phyloP scores from a whole-genome alignment of 2,113 vertebrate species.

The Ceyx cyanopectus region DNA sequence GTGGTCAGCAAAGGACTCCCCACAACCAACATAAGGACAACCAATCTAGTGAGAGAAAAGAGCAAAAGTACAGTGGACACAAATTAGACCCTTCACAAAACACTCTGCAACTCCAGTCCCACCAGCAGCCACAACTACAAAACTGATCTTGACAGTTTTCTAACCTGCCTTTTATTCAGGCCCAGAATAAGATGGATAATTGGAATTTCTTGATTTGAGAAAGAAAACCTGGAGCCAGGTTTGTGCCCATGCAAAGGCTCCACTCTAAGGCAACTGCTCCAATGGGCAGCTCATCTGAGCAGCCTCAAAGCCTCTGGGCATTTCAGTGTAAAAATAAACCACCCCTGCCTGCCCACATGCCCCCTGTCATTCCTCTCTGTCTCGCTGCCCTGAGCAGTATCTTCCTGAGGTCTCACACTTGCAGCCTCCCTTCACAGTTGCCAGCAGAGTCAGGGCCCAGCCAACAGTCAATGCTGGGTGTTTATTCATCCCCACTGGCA shows the following conservation, averaged over 20 bases:
- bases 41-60: constrained; percentile 77
- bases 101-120: background rate
- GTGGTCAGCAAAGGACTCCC: constrained; percentile 95
- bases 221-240: background rate
- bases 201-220: background rate
- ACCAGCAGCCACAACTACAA: background rate
- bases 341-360: background rate
- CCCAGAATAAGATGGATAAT: background rate
- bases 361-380: background rate
- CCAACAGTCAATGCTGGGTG: background rate
- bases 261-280: background rate
- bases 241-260: background rate
- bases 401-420: background rate
- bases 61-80: background rate
- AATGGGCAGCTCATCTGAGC: background rate
- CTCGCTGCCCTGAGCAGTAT: background rate
- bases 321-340: background rate
- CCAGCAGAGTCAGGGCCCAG: background rate
- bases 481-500: background rate
- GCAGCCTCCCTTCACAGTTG: background rate
- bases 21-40: constrained; percentile 94
- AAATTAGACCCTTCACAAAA: background rate
- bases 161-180: background rate
- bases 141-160: background rate
- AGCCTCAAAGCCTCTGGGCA: background rate